A percentile compares a stretch with the other conserved stretches of the same genome.
Evolutionary conservation across 2,888 invertebrate species (phyloP).

Genomic region (Nephrotoma flavescens): DNA sequence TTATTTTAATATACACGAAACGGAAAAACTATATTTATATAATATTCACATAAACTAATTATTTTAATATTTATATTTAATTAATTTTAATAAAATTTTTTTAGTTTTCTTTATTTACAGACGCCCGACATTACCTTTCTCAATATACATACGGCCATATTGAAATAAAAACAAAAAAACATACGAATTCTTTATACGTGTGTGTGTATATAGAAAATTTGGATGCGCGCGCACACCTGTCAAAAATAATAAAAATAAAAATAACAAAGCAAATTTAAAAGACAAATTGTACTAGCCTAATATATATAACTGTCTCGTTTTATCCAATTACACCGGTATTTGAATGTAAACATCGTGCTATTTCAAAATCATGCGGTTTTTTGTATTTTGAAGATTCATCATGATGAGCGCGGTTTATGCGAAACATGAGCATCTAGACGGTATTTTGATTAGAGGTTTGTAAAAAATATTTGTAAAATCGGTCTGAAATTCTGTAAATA

Average conservation of each 20-base stretch:
- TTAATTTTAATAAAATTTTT: neutral
- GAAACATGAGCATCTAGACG: neutral
- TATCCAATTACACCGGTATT: neutral
- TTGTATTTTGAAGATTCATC: neutral
- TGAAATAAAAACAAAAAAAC: slow-evolving; percentile 1
- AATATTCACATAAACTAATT: neutral
- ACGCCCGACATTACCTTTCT: slow-evolving; percentile 29
- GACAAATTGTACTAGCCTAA: neutral
- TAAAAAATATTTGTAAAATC: too few relatives aligned
- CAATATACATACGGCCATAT: slow-evolving; percentile 8
- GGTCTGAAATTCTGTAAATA: too few relatives aligned
- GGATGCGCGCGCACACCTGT: slow-evolving; percentile 10
- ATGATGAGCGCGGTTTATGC: neutral
- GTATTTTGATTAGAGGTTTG: neutral
- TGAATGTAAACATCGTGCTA: neutral
- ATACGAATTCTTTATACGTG: neutral
- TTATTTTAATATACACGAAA: neutral
- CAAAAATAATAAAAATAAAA: slow-evolving; percentile 7
- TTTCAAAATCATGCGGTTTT: slow-evolving; percentile 5
- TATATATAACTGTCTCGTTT: neutral
- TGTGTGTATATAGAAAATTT: neutral
- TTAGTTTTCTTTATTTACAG: slow-evolving; percentile 7
- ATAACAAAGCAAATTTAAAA: neutral
- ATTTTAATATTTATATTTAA: neutral
- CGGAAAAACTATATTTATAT: neutral